Base-by-base conservation (phyloP, 2,797 vertebrate genomes). In the Enteromius afrohamiltoni region DNA sequence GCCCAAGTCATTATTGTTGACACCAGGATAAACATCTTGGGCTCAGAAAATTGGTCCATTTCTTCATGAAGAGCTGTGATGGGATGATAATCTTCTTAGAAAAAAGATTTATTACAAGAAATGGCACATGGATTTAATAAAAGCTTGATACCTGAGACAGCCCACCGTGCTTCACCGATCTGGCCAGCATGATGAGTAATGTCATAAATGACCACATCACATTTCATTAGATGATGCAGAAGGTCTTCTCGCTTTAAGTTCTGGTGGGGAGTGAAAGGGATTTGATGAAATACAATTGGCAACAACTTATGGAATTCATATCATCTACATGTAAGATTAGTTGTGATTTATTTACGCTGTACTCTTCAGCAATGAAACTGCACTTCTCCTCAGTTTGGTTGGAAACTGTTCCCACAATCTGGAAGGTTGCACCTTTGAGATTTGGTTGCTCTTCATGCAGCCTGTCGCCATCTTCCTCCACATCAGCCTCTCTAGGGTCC, bases 1-100 rank as follows among this genome's bases (percentile, higher is more conserved):
- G 95, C 96, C 98, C 98, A 99, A 0, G 94, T 98, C 97, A 99
- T 96, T 89, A 97, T 90, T 0, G 97, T 97, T 80, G 98, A 98
- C 77, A 99, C 34, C 3, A 99, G 94, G 86, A 99, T 96, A 86
- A 98, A 99, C 49, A 93, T 78, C 91, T 99, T 99, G 0, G 91
- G 92, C 83, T 88, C 90, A 84, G 87, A 73, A 85, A 98, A 98
- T 85, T 69, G 81, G 6, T 84, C 78, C 26, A 93, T 88, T 86
- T 96, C 90, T 13, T 86, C 88, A 68, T 94, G 94, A 55, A 99
- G 91, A 0, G 95, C 98, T 99, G 81, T 10, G 85, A 86, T 83
- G 2, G n/a, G 37, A 87, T 6, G n/a, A 75, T 19, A 45, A n/a
- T 45, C n/a, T 34, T 2, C 10, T 40, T 7, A 51, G 3, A 19